Evolutionary conservation across 2,113 vertebrate genomes (phyloP).

Genomic region (Riparia riparia): DNA sequence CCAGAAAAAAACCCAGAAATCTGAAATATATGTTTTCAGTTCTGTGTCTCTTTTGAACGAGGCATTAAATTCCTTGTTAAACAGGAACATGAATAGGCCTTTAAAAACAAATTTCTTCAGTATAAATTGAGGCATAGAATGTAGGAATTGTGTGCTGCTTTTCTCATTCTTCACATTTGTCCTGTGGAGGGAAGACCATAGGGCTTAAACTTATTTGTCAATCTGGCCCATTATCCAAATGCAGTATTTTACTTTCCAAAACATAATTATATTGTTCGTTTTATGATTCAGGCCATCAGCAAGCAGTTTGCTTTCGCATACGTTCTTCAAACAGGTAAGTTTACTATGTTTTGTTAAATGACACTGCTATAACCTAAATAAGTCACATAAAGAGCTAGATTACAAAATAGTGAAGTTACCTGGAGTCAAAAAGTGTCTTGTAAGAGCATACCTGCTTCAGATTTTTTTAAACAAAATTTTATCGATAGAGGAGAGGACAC

Average conservation of each 20-base stretch:
- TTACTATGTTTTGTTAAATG: constrained; percentile 7
- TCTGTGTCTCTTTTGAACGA: not conserved
- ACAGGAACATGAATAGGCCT: not conserved
- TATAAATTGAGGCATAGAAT: not conserved
- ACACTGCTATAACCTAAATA: not conserved
- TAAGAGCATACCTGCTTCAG: not conserved
- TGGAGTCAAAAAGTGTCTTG: not conserved
- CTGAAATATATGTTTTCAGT: not conserved
- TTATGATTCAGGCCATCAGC: constrained; percentile 88
- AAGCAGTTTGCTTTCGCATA: constrained; percentile 87
- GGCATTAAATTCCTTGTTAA: not conserved
- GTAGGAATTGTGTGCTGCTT: not conserved
- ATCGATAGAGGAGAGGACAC: not conserved
- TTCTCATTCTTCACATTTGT: not conserved
- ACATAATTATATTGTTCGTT: constrained; percentile 57
- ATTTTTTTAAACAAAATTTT: not conserved
- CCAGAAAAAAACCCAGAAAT: not conserved
- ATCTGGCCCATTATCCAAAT: not conserved
- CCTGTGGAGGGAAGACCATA: not conserved
- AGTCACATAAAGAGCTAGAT: not conserved
- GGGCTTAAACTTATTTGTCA: not conserved
- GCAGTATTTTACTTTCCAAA: constrained; percentile 7
- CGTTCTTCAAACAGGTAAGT: constrained; percentile 94
- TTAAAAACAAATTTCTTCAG: not conserved
- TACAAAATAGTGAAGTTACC: not conserved